phyloP scores from a whole-genome alignment of 2,888 invertebrate species.

The Eilema sororculum region DNA sequence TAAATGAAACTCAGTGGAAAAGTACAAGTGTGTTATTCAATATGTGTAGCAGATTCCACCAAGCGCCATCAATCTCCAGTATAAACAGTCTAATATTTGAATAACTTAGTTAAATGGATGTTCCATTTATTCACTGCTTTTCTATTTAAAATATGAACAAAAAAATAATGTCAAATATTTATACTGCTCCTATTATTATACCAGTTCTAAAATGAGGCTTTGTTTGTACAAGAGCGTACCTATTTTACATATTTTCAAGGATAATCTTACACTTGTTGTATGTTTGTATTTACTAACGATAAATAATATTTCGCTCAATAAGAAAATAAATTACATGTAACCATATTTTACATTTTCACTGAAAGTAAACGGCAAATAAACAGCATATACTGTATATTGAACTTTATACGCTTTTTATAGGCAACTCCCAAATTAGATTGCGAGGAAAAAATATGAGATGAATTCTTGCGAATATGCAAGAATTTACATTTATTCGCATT shows the following conservation, averaged over 20 bases:
- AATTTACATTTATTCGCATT: not conserved
- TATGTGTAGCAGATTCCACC: no score
- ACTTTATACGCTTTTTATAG: slow-evolving; percentile 1
- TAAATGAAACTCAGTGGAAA: no score
- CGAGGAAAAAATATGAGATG: not conserved
- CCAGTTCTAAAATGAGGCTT: not conserved
- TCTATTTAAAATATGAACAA: no score
- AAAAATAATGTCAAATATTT: no score
- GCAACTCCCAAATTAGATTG: not conserved
- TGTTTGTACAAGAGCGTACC: not conserved
- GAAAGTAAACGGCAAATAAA: not conserved
- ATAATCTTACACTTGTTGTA: not conserved
- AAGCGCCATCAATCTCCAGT: no score
- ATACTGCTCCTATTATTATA: not conserved
- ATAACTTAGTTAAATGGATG: no score
- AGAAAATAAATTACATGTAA: not conserved
- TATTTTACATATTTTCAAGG: not conserved
- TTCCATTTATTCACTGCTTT: no score
- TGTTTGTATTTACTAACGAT: not conserved
- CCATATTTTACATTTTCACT: not conserved
- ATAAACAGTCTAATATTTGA: no score
- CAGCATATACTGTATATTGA: not conserved
- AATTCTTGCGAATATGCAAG: not conserved
- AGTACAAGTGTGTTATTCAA: no score
- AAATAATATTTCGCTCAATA: not conserved